Evolutionary conservation across 2,797 vertebrate species (phyloP).

Genomic region (Rhinophrynus dorsalis): DNA sequence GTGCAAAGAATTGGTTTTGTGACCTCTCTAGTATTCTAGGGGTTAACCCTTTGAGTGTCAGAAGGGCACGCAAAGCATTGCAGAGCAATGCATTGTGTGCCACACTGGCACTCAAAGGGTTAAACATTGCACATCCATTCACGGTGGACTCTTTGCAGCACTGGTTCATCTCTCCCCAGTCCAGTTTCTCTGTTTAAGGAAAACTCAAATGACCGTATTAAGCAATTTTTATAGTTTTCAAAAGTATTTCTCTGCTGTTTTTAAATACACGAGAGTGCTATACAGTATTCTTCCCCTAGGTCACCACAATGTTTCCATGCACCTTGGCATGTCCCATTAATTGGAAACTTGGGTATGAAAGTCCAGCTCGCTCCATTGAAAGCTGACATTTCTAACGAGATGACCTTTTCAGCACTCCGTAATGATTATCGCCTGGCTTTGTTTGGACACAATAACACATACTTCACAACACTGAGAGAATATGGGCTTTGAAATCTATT

Average conservation of each 20-base stretch:
- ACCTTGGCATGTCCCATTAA: conserved; percentile 88
- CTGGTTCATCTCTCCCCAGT: not conserved
- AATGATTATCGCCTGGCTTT: conserved; percentile 96
- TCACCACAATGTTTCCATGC: conserved; percentile 69
- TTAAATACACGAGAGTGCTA: conserved; percentile 61
- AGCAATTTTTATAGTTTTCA: conserved; percentile 56
- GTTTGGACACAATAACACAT: conserved; percentile 84
- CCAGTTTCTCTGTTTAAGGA: not conserved
- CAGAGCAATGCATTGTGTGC: no score
- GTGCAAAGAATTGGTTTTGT: no score
- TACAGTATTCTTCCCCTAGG: conserved; percentile 69
- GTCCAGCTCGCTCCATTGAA: conserved; percentile 88
- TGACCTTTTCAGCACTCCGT: conserved; percentile 98
- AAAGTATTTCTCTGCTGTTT: conserved; percentile 65
- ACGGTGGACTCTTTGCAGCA: not conserved
- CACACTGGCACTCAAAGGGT: no score
- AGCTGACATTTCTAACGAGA: conserved; percentile 98
- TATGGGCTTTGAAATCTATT: conserved; percentile 74
- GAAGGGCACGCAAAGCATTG: no score
- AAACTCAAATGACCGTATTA: conserved; percentile 56
- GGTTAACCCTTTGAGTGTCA: no score
- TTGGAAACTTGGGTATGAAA: conserved; percentile 89
- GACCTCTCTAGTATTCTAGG: no score
- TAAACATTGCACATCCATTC: not conserved
- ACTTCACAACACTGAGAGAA: conserved; percentile 69